Evolutionary conservation across 2,888 invertebrate genomes (phyloP).

Genomic region (Lasioglossum lativentre): DNA sequence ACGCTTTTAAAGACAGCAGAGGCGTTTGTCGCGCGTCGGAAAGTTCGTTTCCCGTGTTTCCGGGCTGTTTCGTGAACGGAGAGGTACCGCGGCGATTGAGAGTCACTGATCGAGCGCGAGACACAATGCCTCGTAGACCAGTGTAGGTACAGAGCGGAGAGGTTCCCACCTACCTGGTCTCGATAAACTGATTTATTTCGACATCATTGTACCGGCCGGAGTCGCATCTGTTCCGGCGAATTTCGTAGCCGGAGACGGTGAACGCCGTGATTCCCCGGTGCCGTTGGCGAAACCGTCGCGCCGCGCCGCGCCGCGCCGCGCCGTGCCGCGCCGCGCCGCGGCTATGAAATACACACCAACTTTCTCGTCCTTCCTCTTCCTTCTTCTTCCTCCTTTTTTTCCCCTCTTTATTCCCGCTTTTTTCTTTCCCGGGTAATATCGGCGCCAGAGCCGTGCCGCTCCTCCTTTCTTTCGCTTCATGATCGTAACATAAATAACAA

Average conservation of each 20-base stretch:
- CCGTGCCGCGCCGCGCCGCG: background rate
- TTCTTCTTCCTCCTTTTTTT: background rate
- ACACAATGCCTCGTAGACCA: constrained; percentile 77
- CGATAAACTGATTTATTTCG: constrained; percentile 84
- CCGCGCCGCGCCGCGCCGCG: background rate
- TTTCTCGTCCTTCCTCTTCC: constrained; percentile 18
- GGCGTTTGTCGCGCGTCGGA: background rate
- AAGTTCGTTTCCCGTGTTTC: background rate
- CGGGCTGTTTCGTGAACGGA: background rate
- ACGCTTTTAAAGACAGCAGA: background rate
- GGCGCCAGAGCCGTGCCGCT: background rate
- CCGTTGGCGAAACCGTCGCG: constrained; percentile 25
- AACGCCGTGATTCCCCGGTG: constrained; percentile 42
- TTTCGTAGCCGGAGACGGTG: constrained; percentile 59
- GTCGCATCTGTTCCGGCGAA: constrained; percentile 80
- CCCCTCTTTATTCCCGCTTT: background rate
- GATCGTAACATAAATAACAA: constrained; percentile 40
- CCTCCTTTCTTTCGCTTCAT: background rate
- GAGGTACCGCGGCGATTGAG: constrained; percentile 70
- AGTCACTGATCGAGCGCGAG: constrained; percentile 77
- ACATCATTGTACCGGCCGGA: constrained; percentile 78
- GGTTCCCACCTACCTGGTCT: constrained; percentile 78
- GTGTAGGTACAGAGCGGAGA: constrained; percentile 67
- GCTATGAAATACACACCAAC: constrained; percentile 44
- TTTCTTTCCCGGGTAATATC: constrained; percentile 25